Conservation (phyloP, 2,888 invertebrate genomes). For the Synanthedon formicaeformis region DNA sequence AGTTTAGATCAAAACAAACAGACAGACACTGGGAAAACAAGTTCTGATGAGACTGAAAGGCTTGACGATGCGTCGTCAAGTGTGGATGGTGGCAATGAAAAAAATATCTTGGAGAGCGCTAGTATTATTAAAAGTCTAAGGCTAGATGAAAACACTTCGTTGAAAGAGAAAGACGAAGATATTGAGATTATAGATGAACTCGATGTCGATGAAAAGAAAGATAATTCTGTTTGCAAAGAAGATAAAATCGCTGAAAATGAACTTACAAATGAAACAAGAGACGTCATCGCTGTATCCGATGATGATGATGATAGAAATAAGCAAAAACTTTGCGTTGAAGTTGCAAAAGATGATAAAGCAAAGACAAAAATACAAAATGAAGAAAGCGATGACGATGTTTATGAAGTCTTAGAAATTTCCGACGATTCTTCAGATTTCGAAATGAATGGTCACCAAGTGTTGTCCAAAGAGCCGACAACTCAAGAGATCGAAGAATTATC, state of each 20-base stretch:
- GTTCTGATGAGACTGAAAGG: neutral
- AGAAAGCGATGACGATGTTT: conserved; percentile 8
- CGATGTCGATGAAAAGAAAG: too few relatives aligned
- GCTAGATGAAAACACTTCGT: too few relatives aligned
- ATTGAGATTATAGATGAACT: too few relatives aligned
- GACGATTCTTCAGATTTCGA: conserved; percentile 52
- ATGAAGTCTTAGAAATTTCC: conserved; percentile 41
- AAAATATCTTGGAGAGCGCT: neutral
- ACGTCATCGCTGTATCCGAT: neutral
- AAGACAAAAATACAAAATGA: conserved; percentile 15
- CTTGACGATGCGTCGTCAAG: too few relatives aligned
- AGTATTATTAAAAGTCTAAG: too few relatives aligned
- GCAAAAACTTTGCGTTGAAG: too few relatives aligned
- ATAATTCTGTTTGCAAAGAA: neutral
- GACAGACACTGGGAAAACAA: too few relatives aligned
- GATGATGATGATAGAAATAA: conserved; percentile 2
- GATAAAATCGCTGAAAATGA: neutral
- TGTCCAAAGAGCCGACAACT: conserved; percentile 56
- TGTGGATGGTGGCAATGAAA: conserved; percentile 1
- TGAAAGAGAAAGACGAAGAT: too few relatives aligned
- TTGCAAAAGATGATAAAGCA: conserved; percentile 28
- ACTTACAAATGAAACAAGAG: neutral
- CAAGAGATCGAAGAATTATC: conserved; percentile 57
- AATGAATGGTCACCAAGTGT: conserved; percentile 36
- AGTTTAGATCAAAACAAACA: too few relatives aligned